Evolutionary conservation across 2,797 vertebrate species (phyloP).

Genomic region (Smutsia gigantea): DNA sequence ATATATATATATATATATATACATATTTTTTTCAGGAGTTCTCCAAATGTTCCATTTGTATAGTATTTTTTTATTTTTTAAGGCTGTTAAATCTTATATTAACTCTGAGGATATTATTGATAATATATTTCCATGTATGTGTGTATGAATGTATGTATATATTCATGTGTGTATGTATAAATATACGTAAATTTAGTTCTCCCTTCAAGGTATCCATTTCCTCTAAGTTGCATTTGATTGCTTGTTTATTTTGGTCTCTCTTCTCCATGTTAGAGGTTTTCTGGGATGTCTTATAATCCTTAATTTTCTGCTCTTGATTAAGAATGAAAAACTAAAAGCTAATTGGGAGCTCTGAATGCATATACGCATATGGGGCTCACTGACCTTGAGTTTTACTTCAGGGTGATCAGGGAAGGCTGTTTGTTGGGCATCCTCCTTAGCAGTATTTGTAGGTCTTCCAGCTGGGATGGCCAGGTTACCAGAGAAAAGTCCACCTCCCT

Average conservation of each 20-base stretch:
- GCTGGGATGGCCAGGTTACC: neutral
- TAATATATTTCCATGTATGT: neutral
- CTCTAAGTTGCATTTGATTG: neutral
- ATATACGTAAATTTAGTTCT: neutral
- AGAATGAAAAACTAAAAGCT: neutral
- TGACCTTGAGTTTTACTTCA: neutral
- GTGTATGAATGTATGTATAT: neutral
- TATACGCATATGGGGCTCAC: neutral
- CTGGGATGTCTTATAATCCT: neutral
- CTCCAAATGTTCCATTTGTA: neutral
- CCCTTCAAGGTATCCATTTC: neutral
- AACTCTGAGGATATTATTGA: neutral
- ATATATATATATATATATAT: neutral
- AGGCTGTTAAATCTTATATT: neutral
- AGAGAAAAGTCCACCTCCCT: neutral
- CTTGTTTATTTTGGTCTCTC: neutral
- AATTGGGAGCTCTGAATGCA: neutral
- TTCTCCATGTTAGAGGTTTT: neutral
- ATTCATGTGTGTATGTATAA: neutral
- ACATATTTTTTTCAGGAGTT: neutral
- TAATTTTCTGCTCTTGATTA: conserved; percentile 31
- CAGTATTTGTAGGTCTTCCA: neutral
- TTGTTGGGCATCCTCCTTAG: neutral
- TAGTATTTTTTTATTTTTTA: neutral
- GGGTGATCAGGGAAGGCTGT: neutral